These are phyloP conservation scores for Lerista edwardsae DNA, from an alignment of 2,797 vertebrate genomes.

Conservation along the genomic window DNA sequence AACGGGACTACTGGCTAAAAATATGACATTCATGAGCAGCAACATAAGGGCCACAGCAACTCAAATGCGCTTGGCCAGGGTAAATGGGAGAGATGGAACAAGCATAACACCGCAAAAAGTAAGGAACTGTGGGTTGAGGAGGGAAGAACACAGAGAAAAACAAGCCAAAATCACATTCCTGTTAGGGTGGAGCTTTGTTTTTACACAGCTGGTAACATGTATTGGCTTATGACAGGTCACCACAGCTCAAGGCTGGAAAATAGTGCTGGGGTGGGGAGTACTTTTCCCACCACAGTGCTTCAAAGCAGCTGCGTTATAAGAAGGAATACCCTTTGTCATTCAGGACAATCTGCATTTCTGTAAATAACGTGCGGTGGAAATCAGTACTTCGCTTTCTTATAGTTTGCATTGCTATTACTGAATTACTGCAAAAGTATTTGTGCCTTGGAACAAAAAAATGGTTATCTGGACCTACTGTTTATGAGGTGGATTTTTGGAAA, in stretches of 20 bases:
- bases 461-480: no score
- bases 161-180: constrained; percentile 31
- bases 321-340: neutral
- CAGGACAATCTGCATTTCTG: neutral
- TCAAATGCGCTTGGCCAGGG: neutral
- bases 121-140: neutral
- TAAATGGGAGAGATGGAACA: neutral
- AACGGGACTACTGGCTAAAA: no score
- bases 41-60: neutral
- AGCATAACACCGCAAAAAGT: neutral
- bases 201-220: constrained; percentile 15
- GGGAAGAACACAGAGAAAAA: neutral
- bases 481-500: no score
- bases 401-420: no score
- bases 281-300: neutral
- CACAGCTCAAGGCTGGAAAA: constrained; percentile 14
- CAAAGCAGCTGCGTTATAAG: neutral
- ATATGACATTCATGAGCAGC: no score
- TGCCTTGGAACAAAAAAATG: no score
- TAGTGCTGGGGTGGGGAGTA: neutral
- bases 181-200: constrained; percentile 26
- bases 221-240: constrained; percentile 23
- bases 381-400: neutral
- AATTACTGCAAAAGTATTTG: no score
- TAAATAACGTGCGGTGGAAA: neutral